Percentiles rank a stretch among this genome's conserved stretches.
Conservation (phyloP, 2,888 invertebrate species). For the Chaetogeoica ovagalla region DNA sequence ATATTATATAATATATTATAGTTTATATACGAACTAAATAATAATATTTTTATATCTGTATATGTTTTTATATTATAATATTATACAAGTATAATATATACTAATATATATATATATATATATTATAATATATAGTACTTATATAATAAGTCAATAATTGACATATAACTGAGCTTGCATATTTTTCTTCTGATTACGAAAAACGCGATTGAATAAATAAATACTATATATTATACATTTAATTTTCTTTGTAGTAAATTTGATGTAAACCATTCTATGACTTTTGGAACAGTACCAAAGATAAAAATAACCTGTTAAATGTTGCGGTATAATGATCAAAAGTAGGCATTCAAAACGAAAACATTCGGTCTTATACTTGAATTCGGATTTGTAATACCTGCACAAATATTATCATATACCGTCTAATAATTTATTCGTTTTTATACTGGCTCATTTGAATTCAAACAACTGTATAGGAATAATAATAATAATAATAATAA, state of each 20-base stretch:
- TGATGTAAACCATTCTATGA: slow-evolving; percentile 11
- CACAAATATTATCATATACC: background rate
- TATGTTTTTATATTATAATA: too few relatives aligned
- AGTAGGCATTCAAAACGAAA: slow-evolving; percentile 29
- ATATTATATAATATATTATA: too few relatives aligned
- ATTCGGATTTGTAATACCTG: background rate
- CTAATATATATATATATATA: background rate
- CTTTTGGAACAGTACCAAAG: slow-evolving; percentile 38
- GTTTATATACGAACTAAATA: too few relatives aligned
- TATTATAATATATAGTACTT: too few relatives aligned
- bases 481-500: too few relatives aligned
- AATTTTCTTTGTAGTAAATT: slow-evolving; percentile 13
- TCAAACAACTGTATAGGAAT: background rate
- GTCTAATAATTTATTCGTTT: background rate
- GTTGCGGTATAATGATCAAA: background rate
- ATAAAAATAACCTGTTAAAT: slow-evolving; percentile 42
- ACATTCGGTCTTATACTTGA: slow-evolving; percentile 4
- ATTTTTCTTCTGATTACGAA: background rate
- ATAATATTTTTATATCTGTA: too few relatives aligned
- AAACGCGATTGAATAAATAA: background rate
- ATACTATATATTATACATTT: slow-evolving; percentile 1
- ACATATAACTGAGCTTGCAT: too few relatives aligned
- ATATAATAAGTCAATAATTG: too few relatives aligned
- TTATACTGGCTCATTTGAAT: background rate
- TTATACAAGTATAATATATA: too few relatives aligned